Evolutionary conservation across 2,888 invertebrate species (phyloP).

Genomic region (Clunio marinus): DNA sequence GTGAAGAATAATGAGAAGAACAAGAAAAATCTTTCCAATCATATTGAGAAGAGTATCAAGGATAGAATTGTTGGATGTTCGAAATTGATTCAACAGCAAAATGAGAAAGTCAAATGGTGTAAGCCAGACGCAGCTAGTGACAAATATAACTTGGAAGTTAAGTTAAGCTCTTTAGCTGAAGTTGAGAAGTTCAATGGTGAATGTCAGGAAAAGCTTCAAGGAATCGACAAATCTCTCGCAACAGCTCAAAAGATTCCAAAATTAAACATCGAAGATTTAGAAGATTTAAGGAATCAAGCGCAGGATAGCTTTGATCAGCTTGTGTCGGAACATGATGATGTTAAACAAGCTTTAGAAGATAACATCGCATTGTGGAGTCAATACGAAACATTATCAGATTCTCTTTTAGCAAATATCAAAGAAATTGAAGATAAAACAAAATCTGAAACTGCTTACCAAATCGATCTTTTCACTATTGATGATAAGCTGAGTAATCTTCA

Average conservation of each 20-base stretch:
- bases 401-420: slow-evolving; percentile 70
- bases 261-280: slow-evolving; percentile 12
- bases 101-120: slow-evolving; percentile 90
- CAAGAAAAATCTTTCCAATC: slow-evolving; percentile 18
- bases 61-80: slow-evolving; percentile 24
- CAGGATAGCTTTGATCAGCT: slow-evolving; percentile 66
- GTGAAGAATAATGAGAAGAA: slow-evolving; percentile 32
- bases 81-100: slow-evolving; percentile 50
- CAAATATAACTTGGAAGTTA: slow-evolving; percentile 87
- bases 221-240: slow-evolving; percentile 64
- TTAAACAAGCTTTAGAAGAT: slow-evolving; percentile 63
- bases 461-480: slow-evolving; percentile 64
- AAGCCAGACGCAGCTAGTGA: slow-evolving; percentile 84
- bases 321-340: slow-evolving; percentile 62
- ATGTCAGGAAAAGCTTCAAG: slow-evolving; percentile 55
- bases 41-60: slow-evolving; percentile 31
- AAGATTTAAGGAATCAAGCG: slow-evolving; percentile 11
- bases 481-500: slow-evolving; percentile 65
- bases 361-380: slow-evolving; percentile 74
- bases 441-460: slow-evolving; percentile 66
- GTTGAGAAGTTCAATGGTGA: slow-evolving; percentile 69
- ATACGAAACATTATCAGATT: slow-evolving; percentile 73
- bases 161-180: slow-evolving; percentile 73
- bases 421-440: slow-evolving; percentile 73
- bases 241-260: not conserved